Evolutionary conservation across 1,140 invertebrate genomes (phyloP).

Genomic region (Ceratitis capitata): DNA sequence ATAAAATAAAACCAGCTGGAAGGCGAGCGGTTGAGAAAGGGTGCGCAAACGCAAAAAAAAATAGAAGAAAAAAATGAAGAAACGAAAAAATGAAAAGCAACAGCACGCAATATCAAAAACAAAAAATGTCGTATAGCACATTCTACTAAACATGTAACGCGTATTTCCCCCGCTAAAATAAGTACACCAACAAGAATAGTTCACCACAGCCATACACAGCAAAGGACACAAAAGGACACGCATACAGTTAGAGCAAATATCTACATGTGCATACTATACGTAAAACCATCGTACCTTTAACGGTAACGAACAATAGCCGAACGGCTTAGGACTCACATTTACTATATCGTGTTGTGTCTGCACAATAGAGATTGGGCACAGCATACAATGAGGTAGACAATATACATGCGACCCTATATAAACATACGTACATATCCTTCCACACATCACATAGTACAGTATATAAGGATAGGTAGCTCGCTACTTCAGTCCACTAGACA

Average conservation of each 20-base stretch:
- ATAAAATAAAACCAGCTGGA: neutral
- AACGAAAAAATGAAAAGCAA: no score
- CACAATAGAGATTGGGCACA: conserved; percentile 26
- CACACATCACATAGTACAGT: neutral
- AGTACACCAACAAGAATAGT: neutral
- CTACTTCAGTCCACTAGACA: conserved; percentile 42
- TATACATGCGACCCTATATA: neutral
- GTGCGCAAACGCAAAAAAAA: neutral
- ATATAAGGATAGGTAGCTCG: neutral
- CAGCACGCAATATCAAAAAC: no score
- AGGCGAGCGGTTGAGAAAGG: neutral
- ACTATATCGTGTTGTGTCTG: neutral
- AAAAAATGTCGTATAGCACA: neutral
- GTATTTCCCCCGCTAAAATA: neutral
- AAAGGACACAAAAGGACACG: conserved; percentile 45
- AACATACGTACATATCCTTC: neutral
- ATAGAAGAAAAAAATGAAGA: neutral
- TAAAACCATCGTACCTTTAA: neutral
- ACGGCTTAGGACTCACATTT: conserved; percentile 52
- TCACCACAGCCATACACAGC: neutral
- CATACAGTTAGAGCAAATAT: conserved; percentile 46
- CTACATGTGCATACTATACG: conserved; percentile 35
- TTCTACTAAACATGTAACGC: neutral
- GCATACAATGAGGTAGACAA: neutral
- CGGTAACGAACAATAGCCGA: conserved; percentile 51